Evolutionary conservation across 2,888 invertebrate species (phyloP).

Genomic region (Frankliniella fusca): DNA sequence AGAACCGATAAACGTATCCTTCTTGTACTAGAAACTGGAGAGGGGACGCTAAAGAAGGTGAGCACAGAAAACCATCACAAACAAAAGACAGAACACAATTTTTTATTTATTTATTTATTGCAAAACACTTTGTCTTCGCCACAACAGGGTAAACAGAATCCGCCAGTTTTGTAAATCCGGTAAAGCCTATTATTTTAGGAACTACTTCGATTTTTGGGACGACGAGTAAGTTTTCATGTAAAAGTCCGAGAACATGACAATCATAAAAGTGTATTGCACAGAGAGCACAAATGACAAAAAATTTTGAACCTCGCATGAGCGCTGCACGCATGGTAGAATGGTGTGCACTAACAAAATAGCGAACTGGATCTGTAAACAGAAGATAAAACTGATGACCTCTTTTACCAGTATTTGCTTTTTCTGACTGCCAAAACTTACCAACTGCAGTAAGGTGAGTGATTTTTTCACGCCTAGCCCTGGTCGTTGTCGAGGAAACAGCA

Average conservation of each 20-base stretch:
- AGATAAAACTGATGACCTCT: background rate
- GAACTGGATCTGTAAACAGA: slow-evolving; percentile 37
- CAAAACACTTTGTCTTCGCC: background rate
- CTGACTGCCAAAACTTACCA: background rate
- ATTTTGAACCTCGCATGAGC: slow-evolving; percentile 35
- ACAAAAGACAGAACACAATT: background rate
- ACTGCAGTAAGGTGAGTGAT: background rate
- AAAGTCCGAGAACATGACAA: slow-evolving; percentile 38
- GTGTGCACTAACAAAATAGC: slow-evolving; percentile 35
- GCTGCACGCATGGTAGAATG: slow-evolving; percentile 32
- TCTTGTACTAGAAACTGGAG: too few relatives aligned
- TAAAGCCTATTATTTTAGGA: background rate
- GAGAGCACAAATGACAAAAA: slow-evolving; percentile 32
- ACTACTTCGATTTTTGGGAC: background rate
- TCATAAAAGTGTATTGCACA: slow-evolving; percentile 38
- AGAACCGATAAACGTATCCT: too few relatives aligned
- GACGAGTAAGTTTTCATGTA: slow-evolving; percentile 36
- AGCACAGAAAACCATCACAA: background rate
- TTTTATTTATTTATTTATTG: background rate
- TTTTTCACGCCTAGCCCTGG: background rate
- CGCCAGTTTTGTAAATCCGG: background rate
- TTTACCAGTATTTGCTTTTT: background rate
- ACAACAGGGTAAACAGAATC: background rate
- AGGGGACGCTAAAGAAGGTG: too few relatives aligned
- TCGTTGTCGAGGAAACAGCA: background rate